Evolutionary conservation across 2,113 vertebrate genomes (phyloP).

Genomic region (Variabilichromis moorii): DNA sequence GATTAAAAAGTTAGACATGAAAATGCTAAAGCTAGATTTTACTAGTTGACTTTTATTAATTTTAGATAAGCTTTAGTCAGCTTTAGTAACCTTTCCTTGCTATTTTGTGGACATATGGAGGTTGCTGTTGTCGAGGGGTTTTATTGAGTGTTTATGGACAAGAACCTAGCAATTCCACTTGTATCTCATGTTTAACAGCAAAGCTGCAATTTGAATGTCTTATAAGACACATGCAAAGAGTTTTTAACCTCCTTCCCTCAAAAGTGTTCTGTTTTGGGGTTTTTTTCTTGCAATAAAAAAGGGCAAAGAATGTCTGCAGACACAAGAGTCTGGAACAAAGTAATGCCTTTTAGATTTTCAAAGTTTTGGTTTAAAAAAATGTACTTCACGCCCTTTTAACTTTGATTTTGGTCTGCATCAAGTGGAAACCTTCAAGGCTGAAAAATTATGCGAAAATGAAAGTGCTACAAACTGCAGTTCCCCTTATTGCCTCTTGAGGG

Average conservation of each 20-base stretch:
- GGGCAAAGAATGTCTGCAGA: not conserved
- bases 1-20: not conserved
- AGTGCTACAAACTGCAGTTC: not conserved
- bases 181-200: not conserved
- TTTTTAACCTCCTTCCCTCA: not conserved
- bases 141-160: not conserved
- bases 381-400: not conserved
- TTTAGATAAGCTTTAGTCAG: not conserved
- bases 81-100: not conserved
- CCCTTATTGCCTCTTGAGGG: not conserved
- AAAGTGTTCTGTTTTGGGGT: fast-evolving
- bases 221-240: not conserved
- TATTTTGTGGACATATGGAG: not conserved
- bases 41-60: not conserved
- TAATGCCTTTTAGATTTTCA: not conserved
- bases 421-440: not conserved
- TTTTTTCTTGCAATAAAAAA: not conserved
- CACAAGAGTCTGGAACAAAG: not conserved
- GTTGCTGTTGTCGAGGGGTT: not conserved
- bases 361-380: not conserved
- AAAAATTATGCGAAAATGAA: not conserved
- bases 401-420: not conserved
- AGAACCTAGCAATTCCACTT: not conserved
- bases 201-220: not conserved
- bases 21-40: not conserved